These are phyloP conservation scores for Rhinella marina DNA, from an alignment of 2,797 vertebrate species.

Conservation along the genomic window DNA sequence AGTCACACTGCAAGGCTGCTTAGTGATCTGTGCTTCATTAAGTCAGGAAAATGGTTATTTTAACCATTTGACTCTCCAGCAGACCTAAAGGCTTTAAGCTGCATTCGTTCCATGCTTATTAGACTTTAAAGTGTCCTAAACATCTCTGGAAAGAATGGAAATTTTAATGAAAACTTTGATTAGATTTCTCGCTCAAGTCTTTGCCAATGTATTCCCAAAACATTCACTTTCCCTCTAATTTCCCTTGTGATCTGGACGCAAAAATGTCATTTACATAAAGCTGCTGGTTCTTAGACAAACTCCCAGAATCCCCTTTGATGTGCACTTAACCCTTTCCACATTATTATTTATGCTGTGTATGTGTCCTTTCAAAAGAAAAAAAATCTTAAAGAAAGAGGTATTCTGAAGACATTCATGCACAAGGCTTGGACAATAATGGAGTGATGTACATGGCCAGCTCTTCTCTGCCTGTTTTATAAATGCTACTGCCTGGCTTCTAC, in stretches of 20 bases:
- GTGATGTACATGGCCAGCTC: not conserved
- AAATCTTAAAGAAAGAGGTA: not conserved
- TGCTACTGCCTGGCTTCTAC: too few species aligned
- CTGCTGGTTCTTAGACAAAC: slow-evolving; percentile 58
- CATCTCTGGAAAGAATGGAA: slow-evolving; percentile 56
- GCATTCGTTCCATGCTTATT: slow-evolving; percentile 23
- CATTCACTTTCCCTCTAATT: slow-evolving; percentile 57
- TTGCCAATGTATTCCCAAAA: slow-evolving; percentile 56
- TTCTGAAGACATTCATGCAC: not conserved
- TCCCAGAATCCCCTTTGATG: slow-evolving; percentile 57
- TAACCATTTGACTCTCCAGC: slow-evolving; percentile 41
- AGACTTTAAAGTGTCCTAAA: slow-evolving; percentile 56
- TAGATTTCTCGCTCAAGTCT: slow-evolving; percentile 60
- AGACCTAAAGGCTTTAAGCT: slow-evolving; percentile 40
- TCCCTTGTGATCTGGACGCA: slow-evolving; percentile 54
- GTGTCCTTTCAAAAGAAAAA: not conserved
- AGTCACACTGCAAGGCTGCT: not conserved
- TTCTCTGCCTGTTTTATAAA: not conserved
- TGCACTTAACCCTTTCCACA: slow-evolving; percentile 34
- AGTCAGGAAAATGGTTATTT: slow-evolving; percentile 47
- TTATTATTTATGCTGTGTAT: not conserved
- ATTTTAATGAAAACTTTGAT: slow-evolving; percentile 64
- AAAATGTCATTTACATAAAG: slow-evolving; percentile 62
- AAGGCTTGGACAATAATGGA: not conserved
- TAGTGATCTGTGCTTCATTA: slow-evolving; percentile 51